phyloP scores from a whole-genome alignment of 35 echinoderm and acorn worm species.

The Ophioderma brevispina region DNA sequence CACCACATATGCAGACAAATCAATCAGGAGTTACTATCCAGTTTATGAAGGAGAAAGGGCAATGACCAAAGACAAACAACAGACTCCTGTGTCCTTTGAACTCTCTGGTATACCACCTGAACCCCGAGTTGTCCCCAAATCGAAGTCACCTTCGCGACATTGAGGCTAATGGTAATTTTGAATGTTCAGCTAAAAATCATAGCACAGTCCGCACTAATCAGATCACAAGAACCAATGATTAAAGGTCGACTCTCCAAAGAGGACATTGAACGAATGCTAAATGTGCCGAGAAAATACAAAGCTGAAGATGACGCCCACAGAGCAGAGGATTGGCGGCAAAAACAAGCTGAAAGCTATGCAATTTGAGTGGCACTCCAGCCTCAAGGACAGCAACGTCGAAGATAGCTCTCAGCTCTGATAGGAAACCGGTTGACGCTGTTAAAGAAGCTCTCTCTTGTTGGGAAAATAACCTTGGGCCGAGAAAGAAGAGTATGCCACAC shows the following conservation, averaged over 20 bases:
- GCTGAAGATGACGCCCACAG: conserved; percentile 68
- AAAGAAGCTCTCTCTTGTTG: conserved; percentile 77
- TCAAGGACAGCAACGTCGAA: not conserved
- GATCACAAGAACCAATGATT: conserved; percentile 64
- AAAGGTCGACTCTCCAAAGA: not conserved
- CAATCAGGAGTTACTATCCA: conserved; percentile 46
- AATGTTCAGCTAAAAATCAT: conserved; percentile 53
- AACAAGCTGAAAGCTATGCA: conserved; percentile 22
- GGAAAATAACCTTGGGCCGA: conserved; percentile 9
- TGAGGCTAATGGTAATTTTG: conserved; percentile 62
- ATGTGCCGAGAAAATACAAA: conserved; percentile 58
- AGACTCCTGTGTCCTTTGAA: conserved; percentile 51
- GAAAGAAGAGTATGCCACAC: conserved; percentile 82
- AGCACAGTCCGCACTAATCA: conserved; percentile 36
- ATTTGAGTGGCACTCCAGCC: conserved; percentile 71
- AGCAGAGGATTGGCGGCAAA: conserved; percentile 24
- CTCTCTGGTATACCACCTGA: conserved; percentile 57
- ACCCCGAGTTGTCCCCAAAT: conserved; percentile 53
- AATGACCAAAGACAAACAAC: conserved; percentile 65
- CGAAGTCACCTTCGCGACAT: conserved; percentile 68
- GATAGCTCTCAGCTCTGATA: conserved; percentile 65
- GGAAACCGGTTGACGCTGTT: conserved; percentile 67
- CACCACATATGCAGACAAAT: conserved; percentile 54
- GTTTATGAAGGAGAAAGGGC: conserved; percentile 73
- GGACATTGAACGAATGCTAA: conserved; percentile 64